A percentile compares a stretch with the other conserved stretches of the same genome.
These are phyloP conservation scores for Montipora cactus DNA, from an alignment of 64 coral and sea anemone species.

Conservation along the genomic window DNA sequence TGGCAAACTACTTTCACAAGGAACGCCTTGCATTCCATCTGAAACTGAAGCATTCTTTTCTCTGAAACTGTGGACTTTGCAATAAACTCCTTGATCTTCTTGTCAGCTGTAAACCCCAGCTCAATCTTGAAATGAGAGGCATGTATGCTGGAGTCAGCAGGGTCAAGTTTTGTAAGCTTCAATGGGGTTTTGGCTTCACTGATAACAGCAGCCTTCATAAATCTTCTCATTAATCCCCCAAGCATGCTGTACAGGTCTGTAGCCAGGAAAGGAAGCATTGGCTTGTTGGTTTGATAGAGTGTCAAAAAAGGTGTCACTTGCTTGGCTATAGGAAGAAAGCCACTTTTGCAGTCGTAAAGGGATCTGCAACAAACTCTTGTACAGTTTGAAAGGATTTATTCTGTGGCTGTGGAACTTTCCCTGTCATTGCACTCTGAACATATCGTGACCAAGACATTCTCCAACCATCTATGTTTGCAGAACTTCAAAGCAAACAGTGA, in stretches of 20 bases:
- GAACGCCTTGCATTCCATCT: not conserved
- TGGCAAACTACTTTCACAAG: not conserved
- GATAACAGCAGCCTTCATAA: not conserved
- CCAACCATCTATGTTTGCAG: too few relatives aligned
- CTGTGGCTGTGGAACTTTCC: too few relatives aligned
- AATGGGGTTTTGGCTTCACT: not conserved
- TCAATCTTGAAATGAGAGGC: too few relatives aligned
- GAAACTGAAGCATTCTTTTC: not conserved
- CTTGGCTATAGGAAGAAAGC: conserved; percentile 60
- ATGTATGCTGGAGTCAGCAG: too few relatives aligned
- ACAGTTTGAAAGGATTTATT: not conserved
- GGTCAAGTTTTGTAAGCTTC: too few relatives aligned
- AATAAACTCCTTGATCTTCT: too few relatives aligned
- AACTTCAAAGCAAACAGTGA: too few relatives aligned
- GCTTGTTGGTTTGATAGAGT: conserved; percentile 79
- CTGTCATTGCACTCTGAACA: too few relatives aligned
- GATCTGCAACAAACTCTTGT: conserved; percentile 64
- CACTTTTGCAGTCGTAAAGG: conserved; percentile 51
- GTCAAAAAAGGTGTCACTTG: conserved; percentile 73
- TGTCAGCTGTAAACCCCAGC: too few relatives aligned
- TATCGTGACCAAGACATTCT: too few relatives aligned
- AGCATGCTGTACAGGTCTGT: conserved; percentile 63
- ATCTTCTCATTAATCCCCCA: conserved; percentile 61
- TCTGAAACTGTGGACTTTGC: not conserved
- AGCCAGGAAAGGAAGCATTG: conserved; percentile 66